A percentile compares a stretch with the other conserved stretches of the same genome.
Conservation (phyloP, 2,797 vertebrate species). For the Neoniphon sammara region DNA sequence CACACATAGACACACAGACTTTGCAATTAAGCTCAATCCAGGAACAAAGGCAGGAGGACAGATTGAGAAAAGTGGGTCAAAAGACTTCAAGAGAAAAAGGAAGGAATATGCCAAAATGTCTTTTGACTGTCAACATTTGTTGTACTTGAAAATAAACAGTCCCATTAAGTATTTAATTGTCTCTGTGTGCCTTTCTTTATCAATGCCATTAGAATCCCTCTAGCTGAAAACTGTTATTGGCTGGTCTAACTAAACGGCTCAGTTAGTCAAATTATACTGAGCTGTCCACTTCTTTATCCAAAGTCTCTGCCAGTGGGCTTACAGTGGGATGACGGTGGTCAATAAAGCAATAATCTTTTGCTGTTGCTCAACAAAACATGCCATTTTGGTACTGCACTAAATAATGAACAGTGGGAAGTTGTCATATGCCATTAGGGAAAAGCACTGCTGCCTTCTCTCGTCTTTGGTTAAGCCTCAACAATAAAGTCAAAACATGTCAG, state of each 20-base stretch:
- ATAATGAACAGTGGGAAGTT: conserved; percentile 49
- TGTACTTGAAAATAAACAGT: conserved; percentile 65
- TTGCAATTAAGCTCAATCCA: conserved; percentile 47
- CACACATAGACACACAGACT: background rate
- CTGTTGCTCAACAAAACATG: conserved; percentile 53
- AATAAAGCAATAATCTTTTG: conserved; percentile 72
- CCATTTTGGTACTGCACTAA: conserved; percentile 44
- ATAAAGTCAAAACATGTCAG: conserved; percentile 54
- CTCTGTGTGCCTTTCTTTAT: conserved; percentile 58
- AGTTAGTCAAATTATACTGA: conserved; percentile 67
- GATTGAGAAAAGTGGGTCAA: conserved; percentile 55
- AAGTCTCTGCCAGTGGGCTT: conserved; percentile 46
- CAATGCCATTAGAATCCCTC: conserved; percentile 64
- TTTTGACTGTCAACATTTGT: conserved; percentile 39
- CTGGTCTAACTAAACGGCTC: conserved; percentile 64
- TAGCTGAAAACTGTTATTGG: conserved; percentile 65
- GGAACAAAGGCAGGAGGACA: conserved; percentile 37
- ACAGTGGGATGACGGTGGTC: conserved; percentile 55
- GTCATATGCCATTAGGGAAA: conserved; percentile 18
- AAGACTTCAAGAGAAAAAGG: conserved; percentile 43
- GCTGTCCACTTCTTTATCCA: conserved; percentile 57
- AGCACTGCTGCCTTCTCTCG: conserved; percentile 25
- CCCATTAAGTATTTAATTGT: conserved; percentile 68
- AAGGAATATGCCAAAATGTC: conserved; percentile 12
- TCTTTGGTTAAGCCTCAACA: conserved; percentile 31